Conservation (phyloP, 2,113 vertebrate genomes). For the Alces alces region DNA sequence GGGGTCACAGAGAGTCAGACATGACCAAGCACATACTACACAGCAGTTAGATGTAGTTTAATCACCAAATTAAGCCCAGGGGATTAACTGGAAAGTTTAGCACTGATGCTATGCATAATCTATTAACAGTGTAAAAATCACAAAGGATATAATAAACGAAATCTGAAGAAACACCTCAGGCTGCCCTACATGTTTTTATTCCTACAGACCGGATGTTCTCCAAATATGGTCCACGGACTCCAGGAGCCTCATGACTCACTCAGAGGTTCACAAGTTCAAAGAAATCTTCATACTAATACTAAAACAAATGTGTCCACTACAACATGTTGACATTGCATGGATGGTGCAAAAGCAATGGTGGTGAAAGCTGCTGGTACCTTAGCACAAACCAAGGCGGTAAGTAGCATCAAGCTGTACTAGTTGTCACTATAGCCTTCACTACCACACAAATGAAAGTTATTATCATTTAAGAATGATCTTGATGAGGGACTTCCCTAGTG, state of each 20-base stretch:
- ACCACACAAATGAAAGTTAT: not conserved
- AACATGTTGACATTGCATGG: rapidly evolving
- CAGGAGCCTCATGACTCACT: not conserved
- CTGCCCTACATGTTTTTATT: not conserved
- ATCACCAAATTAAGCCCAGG: not conserved
- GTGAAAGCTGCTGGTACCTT: not conserved
- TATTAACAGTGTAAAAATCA: not conserved
- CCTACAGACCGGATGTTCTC: not conserved
- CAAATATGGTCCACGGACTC: not conserved
- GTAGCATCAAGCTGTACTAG: not conserved
- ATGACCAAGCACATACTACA: not conserved
- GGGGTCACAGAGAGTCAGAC: not conserved
- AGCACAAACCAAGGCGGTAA: not conserved
- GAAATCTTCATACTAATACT: not conserved
- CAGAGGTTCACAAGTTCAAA: not conserved
- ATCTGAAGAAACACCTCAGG: not conserved
- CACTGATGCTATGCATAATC: rapidly evolving
- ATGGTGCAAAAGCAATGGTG: not conserved
- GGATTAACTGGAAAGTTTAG: not conserved
- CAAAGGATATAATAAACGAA: not conserved
- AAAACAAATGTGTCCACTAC: not conserved
- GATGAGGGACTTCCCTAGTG: not conserved
- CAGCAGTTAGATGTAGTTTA: not conserved
- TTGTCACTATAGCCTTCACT: rapidly evolving
- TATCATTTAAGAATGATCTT: not conserved